Conservation (phyloP, 23 tunicate species). For the Styela clava region DNA sequence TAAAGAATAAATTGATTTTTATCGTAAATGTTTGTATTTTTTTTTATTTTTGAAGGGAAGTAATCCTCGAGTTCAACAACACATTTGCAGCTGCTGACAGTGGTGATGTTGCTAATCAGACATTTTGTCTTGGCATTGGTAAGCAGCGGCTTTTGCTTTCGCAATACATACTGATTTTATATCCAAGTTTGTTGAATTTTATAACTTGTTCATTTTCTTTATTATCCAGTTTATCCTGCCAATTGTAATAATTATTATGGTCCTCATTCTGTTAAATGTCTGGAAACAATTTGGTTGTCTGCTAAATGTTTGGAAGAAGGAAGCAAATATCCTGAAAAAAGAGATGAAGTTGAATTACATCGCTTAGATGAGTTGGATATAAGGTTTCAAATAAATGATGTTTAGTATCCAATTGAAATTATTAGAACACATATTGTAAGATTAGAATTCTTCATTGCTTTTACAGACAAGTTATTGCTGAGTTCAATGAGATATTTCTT, state of each 20-base stretch:
- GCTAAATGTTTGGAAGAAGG: neutral
- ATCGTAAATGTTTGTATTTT: too few relatives aligned
- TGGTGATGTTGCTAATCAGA: slow-evolving; percentile 16
- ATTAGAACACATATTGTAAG: too few relatives aligned
- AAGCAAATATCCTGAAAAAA: neutral
- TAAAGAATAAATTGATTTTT: too few relatives aligned
- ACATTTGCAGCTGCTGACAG: slow-evolving; percentile 12
- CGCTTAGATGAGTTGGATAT: neutral
- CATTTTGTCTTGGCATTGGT: slow-evolving; percentile 30
- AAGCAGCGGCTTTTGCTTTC: neutral
- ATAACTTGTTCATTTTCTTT: neutral
- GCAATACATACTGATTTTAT: neutral
- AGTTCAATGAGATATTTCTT: too few relatives aligned
- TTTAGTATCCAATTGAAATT: too few relatives aligned
- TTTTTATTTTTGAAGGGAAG: too few relatives aligned
- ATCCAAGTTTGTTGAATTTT: too few relatives aligned
- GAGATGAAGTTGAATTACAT: neutral
- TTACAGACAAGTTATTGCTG: too few relatives aligned
- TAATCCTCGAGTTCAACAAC: slow-evolving; percentile 8
- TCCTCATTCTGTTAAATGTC: neutral
- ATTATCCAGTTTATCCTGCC: neutral
- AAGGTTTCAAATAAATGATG: neutral
- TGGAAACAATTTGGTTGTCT: neutral
- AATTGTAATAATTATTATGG: slow-evolving; percentile 4
- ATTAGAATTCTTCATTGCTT: too few relatives aligned